These are phyloP conservation scores for Pseudobourletiella spinata DNA, from an alignment of 1,140 invertebrate species.

Conservation along the genomic window DNA sequence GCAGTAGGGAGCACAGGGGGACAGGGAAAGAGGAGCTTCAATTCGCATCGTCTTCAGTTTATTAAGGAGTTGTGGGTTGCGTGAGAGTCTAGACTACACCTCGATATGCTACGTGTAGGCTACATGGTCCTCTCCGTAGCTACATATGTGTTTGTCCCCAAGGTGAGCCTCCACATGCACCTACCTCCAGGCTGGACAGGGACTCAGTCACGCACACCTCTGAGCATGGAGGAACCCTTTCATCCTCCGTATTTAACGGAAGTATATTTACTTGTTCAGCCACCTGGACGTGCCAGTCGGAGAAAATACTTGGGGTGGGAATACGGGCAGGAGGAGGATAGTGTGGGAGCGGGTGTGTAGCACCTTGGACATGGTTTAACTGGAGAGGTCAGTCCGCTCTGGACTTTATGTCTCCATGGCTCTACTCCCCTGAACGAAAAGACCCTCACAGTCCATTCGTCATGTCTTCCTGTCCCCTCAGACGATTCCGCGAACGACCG, in stretches of 20 bases:
- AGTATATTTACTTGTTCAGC: background rate
- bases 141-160: too few species aligned
- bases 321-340: background rate
- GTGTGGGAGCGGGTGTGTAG: background rate
- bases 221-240: too few species aligned
- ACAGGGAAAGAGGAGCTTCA: background rate
- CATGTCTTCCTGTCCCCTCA: background rate
- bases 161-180: too few species aligned
- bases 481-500: too few species aligned
- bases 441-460: background rate
- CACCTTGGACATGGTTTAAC: background rate
- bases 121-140: too few species aligned
- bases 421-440: background rate
- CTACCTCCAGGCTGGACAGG: too few species aligned
- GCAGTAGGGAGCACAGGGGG: background rate
- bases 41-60: slow-evolving; percentile 20
- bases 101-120: too few species aligned
- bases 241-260: too few species aligned
- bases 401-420: too few species aligned
- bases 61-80: background rate
- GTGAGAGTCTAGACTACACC: too few species aligned
- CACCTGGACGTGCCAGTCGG: background rate
- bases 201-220: too few species aligned
- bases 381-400: too few species aligned
- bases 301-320: background rate